Percentiles rank a stretch among this genome's conserved stretches.
Evolutionary conservation across 2,797 vertebrate genomes (phyloP).

Genomic region (Rallus crepitans): DNA sequence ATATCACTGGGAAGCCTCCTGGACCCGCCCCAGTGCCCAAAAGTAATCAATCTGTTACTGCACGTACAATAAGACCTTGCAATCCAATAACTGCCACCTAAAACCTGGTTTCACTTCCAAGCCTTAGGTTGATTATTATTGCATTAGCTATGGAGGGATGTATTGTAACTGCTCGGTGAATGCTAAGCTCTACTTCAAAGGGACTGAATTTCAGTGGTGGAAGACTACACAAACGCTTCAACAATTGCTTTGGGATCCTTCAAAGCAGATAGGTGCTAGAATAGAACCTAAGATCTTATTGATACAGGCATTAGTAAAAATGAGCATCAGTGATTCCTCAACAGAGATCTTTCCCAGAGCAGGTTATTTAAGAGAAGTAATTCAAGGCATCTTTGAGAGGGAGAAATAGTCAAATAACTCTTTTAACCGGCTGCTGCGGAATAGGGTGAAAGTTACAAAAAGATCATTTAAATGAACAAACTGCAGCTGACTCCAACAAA

Average conservation of each 20-base stretch:
- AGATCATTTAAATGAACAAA: neutral
- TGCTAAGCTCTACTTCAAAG: neutral
- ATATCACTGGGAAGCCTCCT: neutral
- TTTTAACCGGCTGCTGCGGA: neutral
- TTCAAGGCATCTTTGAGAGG: neutral
- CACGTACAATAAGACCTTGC: neutral
- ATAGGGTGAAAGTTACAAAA: neutral
- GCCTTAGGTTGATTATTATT: conserved; percentile 49
- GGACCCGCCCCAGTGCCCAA: neutral
- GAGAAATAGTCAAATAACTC: conserved; percentile 29
- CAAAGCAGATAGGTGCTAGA: neutral
- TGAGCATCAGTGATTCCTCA: neutral
- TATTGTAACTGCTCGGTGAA: neutral
- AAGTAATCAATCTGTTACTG: neutral
- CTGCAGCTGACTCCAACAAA: neutral
- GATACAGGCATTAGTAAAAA: neutral
- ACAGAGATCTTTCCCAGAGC: neutral
- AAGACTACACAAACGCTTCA: neutral
- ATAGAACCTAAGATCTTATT: neutral
- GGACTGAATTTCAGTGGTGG: neutral
- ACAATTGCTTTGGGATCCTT: neutral
- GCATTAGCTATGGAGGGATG: conserved; percentile 4
- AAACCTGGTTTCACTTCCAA: neutral
- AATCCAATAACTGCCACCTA: conserved; percentile 40
- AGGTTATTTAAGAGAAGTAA: neutral